A percentile compares a stretch with the other conserved stretches of the same genome.
phyloP scores from a whole-genome alignment of 2,113 vertebrate species.

The Cebidichthys violaceus region DNA sequence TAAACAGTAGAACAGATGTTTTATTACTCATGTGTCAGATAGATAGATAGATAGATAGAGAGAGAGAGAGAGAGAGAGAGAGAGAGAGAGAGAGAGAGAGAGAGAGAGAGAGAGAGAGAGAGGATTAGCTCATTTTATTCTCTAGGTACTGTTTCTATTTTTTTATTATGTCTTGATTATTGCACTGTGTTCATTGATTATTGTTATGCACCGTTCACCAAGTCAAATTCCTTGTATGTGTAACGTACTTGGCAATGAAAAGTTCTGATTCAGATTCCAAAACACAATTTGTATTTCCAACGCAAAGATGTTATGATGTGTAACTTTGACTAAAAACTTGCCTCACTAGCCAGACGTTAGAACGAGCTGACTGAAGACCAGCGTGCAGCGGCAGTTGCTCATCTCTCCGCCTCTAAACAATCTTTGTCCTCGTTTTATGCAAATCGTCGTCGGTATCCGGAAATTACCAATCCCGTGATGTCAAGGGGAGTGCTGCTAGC shows the following conservation, averaged over 20 bases:
- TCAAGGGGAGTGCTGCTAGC: slow-evolving; percentile 60
- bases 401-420: background rate
- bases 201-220: too few species aligned
- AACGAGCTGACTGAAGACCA: background rate
- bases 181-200: too few species aligned
- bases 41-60: background rate
- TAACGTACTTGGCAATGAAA: too few species aligned
- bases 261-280: too few species aligned
- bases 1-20: too few species aligned
- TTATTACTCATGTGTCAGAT: background rate
- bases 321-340: background rate
- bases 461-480: slow-evolving; percentile 86
- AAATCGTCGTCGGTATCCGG: slow-evolving; percentile 76
- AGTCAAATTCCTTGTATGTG: too few species aligned
- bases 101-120: too few species aligned
- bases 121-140: background rate
- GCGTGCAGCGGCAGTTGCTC: background rate
- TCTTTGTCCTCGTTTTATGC: slow-evolving; percentile 62
- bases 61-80: too few species aligned
- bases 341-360: too few species aligned
- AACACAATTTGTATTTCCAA: background rate
- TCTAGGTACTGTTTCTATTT: background rate
- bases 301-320: slow-evolving; percentile 5
- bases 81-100: too few species aligned
- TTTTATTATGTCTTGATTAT: too few species aligned